Conservation (phyloP, 2,888 invertebrate genomes). For the Synergus gifuensis region DNA sequence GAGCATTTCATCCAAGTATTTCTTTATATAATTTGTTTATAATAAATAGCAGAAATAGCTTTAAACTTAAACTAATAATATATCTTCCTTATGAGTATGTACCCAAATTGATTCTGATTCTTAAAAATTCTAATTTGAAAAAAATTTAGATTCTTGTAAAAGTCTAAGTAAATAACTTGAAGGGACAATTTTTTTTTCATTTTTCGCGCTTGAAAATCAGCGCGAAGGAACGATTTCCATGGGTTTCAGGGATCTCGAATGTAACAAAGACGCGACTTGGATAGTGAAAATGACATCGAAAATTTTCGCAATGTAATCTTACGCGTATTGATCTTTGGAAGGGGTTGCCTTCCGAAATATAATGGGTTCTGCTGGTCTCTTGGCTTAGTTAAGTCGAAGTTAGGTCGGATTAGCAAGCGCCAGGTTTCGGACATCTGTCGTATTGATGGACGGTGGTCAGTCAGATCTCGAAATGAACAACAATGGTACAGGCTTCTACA, state of each 20-base stretch:
- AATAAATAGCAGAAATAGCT: too few species aligned
- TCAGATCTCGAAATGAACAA: slow-evolving; percentile 74
- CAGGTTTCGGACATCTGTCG: slow-evolving; percentile 74
- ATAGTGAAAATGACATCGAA: slow-evolving; percentile 55
- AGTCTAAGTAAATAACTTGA: too few species aligned
- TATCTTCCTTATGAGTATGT: too few species aligned
- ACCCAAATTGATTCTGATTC: too few species aligned
- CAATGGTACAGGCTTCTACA: slow-evolving; percentile 64
- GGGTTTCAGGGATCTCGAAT: slow-evolving; percentile 43
- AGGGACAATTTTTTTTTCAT: background rate
- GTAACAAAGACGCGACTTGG: slow-evolving; percentile 64
- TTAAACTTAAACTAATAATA: too few species aligned
- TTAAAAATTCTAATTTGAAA: too few species aligned
- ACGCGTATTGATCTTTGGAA: slow-evolving; percentile 73
- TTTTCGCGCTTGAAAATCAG: background rate
- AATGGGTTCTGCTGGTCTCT: slow-evolving; percentile 74
- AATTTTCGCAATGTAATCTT: slow-evolving; percentile 77
- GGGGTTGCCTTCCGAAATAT: slow-evolving; percentile 73
- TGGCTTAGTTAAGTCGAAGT: slow-evolving; percentile 71
- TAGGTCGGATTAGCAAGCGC: slow-evolving; percentile 74
- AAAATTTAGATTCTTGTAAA: too few species aligned
- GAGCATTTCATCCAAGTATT: too few species aligned
- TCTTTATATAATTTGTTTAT: too few species aligned
- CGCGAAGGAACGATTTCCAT: slow-evolving; percentile 20
- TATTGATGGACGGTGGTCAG: slow-evolving; percentile 75